These are phyloP conservation scores for Polypedilum pembai DNA, from an alignment of 1,140 invertebrate genomes.

Conservation along the genomic window DNA sequence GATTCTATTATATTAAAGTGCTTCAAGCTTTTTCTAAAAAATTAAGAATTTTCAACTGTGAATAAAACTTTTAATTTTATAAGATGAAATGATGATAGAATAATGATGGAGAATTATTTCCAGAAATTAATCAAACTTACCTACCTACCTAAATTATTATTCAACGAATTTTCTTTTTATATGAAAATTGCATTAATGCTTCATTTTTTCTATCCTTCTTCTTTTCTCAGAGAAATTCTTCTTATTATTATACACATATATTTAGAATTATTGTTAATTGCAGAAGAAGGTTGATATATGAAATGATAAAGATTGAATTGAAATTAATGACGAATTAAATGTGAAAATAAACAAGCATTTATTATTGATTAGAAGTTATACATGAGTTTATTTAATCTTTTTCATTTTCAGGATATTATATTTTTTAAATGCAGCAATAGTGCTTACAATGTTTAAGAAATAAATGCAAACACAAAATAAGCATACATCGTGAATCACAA, in stretches of 20 bases:
- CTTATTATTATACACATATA: background rate
- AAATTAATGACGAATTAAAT: conserved; percentile 8
- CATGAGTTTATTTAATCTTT: background rate
- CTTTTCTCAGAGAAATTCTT: background rate
- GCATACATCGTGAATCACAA: background rate
- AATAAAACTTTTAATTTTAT: no score
- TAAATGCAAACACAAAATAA: background rate
- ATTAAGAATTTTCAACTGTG: no score
- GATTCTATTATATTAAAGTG: background rate
- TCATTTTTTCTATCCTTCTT: background rate
- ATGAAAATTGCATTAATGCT: no score
- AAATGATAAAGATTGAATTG: background rate
- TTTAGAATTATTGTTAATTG: background rate
- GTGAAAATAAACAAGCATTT: conserved; percentile 25
- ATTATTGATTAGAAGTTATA: background rate
- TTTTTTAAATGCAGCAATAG: background rate
- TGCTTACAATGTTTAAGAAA: background rate
- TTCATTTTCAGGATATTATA: background rate
- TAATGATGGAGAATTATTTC: no score
- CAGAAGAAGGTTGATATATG: background rate
- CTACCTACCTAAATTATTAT: conserved; percentile 1
- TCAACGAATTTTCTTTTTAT: background rate
- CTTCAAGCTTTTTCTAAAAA: background rate
- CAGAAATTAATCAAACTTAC: background rate
- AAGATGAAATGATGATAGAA: no score